Base-by-base conservation (phyloP, 2,888 invertebrate species). In the Odontomyia ornata region DNA sequence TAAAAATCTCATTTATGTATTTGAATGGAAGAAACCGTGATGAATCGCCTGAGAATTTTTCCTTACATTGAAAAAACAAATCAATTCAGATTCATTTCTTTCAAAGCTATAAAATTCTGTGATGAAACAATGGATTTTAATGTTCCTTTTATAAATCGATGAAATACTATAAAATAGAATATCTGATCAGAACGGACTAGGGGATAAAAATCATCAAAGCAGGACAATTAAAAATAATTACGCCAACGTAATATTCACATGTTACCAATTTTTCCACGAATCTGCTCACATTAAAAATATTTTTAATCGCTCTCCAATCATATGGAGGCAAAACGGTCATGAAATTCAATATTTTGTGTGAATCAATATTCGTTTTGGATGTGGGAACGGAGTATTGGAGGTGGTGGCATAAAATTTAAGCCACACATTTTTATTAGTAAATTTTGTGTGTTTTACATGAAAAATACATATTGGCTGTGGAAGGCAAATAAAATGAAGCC, bases 281-380 rank as follows among this genome's bases (percentile, higher is more conserved):
- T 21, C 25, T n/a, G 47, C 21, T 47, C 69, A 47, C 69, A 69
- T 69, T 69, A 69, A 69, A 69, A 46, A 30, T 69, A 47, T 69
- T 46, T 30, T 69, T 69, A 47, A 69, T 69, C 7, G 69, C 25
- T 47, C 25, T 69, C 65, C 69, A 47, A 69, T 69, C 69, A 69
- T 69, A 69, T 69, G 69, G 69, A 23, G 9, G 30, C 69, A 27
- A 69, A 69, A 69, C 25, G 69, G 43, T 69, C 69, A 27, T 69
- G 69, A 69, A 69, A 69, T 69, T 69, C 69, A 69, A 69, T 69
- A 69, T 69, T 69, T 69, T 69, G 69, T 69, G n/a, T 30, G n/a
- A 28, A 36, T 65, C 4, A 9, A 18, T n/a, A n/a, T 18, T 30
- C 27, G 28, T 3, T 3, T 15, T 7, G 4, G 23, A 5, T 21